Conservation (phyloP, 2,113 vertebrate species). For the Pagrus major region DNA sequence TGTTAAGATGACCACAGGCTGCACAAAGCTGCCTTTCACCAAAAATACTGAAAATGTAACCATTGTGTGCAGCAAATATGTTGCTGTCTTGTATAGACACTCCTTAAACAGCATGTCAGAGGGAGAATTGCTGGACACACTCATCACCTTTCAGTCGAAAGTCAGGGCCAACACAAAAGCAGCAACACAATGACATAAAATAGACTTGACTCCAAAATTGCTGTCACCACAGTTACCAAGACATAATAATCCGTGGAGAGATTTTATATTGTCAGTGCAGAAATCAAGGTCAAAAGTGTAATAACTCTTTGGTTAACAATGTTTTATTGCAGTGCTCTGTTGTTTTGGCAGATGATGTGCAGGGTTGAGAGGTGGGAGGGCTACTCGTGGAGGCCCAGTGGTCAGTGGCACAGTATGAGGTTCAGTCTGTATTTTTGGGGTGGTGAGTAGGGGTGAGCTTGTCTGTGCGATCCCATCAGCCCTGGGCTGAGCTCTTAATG, state of each 20-base stretch:
- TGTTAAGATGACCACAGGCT: not conserved
- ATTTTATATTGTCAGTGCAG: not conserved
- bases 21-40: not conserved
- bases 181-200: constrained; percentile 34
- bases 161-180: constrained; percentile 19
- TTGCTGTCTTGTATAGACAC: constrained; percentile 12
- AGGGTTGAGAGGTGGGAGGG: constrained; percentile 7
- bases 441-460: constrained; percentile 45
- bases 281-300: constrained; percentile 43
- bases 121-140: constrained; percentile 10
- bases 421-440: constrained; percentile 46
- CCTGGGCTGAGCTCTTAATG: constrained; percentile 83
- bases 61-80: constrained; percentile 7
- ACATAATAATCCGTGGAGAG: not conserved
- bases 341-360: constrained; percentile 50
- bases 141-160: constrained; percentile 27
- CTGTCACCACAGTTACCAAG: constrained; percentile 37
- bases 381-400: constrained; percentile 38
- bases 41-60: constrained; percentile 1
- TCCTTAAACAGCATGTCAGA: not conserved
- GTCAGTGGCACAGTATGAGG: constrained; percentile 60
- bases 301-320: constrained; percentile 26
- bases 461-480: constrained; percentile 73
- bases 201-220: constrained; percentile 22
- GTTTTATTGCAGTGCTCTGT: constrained; percentile 10